These are phyloP conservation scores for Athalia cordata DNA, from an alignment of 2,888 invertebrate genomes.

Conservation along the genomic window DNA sequence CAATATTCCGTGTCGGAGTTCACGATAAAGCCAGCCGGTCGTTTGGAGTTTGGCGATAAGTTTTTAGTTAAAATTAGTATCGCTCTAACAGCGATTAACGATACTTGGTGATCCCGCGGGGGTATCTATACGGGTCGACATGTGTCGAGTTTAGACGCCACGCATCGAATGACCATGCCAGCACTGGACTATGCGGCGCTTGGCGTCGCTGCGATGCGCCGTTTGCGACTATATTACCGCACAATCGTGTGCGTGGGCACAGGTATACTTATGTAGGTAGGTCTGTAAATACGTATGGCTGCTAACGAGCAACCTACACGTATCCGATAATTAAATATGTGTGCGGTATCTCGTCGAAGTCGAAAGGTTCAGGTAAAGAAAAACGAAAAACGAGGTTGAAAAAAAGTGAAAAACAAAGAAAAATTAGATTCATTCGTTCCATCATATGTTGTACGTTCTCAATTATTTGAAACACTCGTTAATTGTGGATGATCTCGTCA, in stretches of 20 bases:
- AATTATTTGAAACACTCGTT: too few species aligned
- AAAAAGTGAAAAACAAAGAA: too few species aligned
- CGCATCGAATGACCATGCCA: conserved; percentile 60
- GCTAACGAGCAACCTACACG: too few species aligned
- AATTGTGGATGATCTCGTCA: too few species aligned
- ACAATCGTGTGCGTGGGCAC: background rate
- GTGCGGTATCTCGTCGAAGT: too few species aligned
- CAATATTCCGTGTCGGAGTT: background rate
- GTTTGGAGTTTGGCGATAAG: background rate
- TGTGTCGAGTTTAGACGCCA: conserved; percentile 59
- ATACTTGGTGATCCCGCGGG: conserved; percentile 4
- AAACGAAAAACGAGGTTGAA: too few species aligned
- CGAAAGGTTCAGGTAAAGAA: too few species aligned
- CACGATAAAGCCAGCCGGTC: too few species aligned
- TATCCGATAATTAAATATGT: too few species aligned
- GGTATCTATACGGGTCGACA: conserved; percentile 35
- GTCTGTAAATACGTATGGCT: background rate
- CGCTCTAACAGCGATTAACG: background rate
- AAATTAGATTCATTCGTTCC: too few species aligned
- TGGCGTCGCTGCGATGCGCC: conserved; percentile 49
- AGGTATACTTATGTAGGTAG: background rate
- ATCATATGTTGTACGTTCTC: too few species aligned
- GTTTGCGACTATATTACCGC: conserved; percentile 2
- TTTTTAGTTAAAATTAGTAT: background rate
- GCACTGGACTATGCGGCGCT: conserved; percentile 49